These are phyloP conservation scores for Holothuria glaberrima DNA, from an alignment of 35 echinoderm and acorn worm species.

Conservation along the genomic window DNA sequence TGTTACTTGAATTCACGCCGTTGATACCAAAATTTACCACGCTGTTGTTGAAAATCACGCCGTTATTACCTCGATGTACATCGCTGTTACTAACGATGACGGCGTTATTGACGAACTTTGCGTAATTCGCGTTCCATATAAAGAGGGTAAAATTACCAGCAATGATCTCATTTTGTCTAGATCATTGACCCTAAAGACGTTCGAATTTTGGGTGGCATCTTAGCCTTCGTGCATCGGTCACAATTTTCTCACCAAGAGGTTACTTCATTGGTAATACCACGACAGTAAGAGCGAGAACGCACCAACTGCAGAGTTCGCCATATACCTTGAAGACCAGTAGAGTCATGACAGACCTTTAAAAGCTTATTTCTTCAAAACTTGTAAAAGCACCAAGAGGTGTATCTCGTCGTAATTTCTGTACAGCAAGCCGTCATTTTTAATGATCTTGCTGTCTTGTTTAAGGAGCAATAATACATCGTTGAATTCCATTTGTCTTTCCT, in stretches of 20 bases:
- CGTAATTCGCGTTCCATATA: too few relatives aligned
- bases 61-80: too few relatives aligned
- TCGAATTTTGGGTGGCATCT: slow-evolving; percentile 57
- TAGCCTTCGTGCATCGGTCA: slow-evolving; percentile 57
- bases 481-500: too few relatives aligned
- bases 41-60: too few relatives aligned
- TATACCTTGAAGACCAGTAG: neutral
- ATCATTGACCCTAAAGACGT: slow-evolving; percentile 55
- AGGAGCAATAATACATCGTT: neutral
- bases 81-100: too few relatives aligned
- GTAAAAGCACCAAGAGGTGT: neutral
- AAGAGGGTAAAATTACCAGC: slow-evolving; percentile 73
- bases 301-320: neutral
- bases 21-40: too few relatives aligned
- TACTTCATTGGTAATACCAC: slow-evolving; percentile 49
- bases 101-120: too few relatives aligned
- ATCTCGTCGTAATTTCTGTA: neutral
- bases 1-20: too few relatives aligned
- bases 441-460: neutral
- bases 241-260: slow-evolving; percentile 21
- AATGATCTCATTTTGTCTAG: slow-evolving; percentile 66
- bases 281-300: slow-evolving; percentile 66
- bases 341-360: neutral
- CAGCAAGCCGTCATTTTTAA: neutral
- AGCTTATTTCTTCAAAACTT: neutral